These are phyloP conservation scores for Thunnus albacares DNA, from an alignment of 2,797 vertebrate genomes.

Conservation along the genomic window DNA sequence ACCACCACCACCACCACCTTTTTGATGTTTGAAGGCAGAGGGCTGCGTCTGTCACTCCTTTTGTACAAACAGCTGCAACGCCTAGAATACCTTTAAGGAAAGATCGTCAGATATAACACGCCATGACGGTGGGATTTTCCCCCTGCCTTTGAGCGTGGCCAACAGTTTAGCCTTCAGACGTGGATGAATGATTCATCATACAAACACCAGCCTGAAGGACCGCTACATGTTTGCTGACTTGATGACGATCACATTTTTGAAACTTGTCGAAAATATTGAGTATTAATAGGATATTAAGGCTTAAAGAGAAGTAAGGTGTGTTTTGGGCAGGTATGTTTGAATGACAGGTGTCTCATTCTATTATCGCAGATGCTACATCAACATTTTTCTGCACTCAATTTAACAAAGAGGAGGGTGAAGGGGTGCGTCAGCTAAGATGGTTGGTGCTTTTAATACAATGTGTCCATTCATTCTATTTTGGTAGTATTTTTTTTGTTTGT, in stretches of 20 bases:
- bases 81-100: background rate
- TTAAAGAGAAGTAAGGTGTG: background rate
- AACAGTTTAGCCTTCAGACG: background rate
- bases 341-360: background rate
- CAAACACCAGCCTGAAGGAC: background rate
- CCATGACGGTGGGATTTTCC: background rate
- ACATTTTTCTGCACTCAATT: constrained; percentile 6
- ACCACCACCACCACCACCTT: no score
- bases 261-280: background rate
- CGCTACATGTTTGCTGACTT: constrained; percentile 10
- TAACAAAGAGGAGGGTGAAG: background rate
- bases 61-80: background rate
- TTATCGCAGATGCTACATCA: background rate
- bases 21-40: no score
- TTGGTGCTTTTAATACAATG: constrained; percentile 1
- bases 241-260: background rate
- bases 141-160: background rate
- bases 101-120: background rate
- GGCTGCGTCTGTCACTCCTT: background rate
- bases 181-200: no score
- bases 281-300: constrained; percentile 1
- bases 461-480: background rate
- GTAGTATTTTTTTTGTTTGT: no score
- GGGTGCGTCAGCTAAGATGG: background rate
- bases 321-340: constrained; percentile 5